phyloP scores from a whole-genome alignment of 2,888 invertebrate genomes.

The Drosophila meridiana region DNA sequence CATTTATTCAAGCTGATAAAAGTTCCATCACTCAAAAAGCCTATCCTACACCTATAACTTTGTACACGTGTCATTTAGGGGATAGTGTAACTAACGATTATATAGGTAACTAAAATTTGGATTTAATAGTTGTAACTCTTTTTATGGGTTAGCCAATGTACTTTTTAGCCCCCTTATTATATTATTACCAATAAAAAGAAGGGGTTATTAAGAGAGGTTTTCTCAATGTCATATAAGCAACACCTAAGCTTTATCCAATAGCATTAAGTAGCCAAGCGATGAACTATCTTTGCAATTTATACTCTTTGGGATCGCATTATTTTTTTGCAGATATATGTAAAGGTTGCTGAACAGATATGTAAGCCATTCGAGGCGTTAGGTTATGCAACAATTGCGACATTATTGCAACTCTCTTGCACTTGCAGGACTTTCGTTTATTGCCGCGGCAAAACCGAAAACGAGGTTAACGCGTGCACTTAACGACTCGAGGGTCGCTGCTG shows the following conservation, averaged over 20 bases:
- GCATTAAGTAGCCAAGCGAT: background rate
- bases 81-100: too few relatives aligned
- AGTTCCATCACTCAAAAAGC: too few relatives aligned
- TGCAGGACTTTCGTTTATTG: constrained; percentile 54
- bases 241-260: background rate
- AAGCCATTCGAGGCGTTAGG: constrained; percentile 49
- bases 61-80: too few relatives aligned
- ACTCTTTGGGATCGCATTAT: background rate
- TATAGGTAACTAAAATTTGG: too few relatives aligned
- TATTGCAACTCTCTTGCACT: constrained; percentile 44
- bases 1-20: too few relatives aligned
- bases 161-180: too few relatives aligned
- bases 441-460: constrained; percentile 62
- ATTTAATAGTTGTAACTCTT: too few relatives aligned
- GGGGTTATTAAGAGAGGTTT: background rate
- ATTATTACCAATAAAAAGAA: too few relatives aligned
- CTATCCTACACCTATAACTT: too few relatives aligned
- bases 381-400: constrained; percentile 47
- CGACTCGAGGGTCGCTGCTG: constrained; percentile 60
- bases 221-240: background rate
- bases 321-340: background rate
- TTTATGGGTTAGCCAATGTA: too few relatives aligned
- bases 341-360: constrained; percentile 18
- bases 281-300: background rate
- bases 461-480: constrained; percentile 80